Base-by-base conservation (phyloP, 2,113 vertebrate species). In the Ophthalmolycus amberensis region DNA sequence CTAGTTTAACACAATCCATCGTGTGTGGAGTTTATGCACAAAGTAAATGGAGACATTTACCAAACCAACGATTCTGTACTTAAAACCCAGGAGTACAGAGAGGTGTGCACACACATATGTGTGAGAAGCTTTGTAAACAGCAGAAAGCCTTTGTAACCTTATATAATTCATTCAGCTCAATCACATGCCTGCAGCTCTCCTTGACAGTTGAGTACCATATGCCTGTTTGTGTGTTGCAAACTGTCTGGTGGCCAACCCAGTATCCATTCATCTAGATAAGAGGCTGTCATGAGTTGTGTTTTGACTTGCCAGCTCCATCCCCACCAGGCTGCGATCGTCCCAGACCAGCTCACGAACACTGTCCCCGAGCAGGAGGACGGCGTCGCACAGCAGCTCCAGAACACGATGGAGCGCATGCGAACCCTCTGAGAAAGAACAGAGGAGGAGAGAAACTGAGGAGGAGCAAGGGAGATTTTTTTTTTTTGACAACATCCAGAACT, bases 301-400 rank as follows among this genome's bases (percentile, higher is more conserved):
- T 85, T 80, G 82, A 94, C 96, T 97, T 90, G 98, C 98, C 96
- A 98, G 91, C 88, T 97, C 97, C 89, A 95, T 91, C 40, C 96
- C 98, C 94, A 97, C 96, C 89, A 97, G 95, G 90, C 97, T 97
- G 90, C 83, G 90, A 89, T 99, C 97, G 75, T 97, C 96, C 97
- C 98, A 99, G 92, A 98, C 93, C 76, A 96, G 91, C 90, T 96
- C 94, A 72, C 96, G 96, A 88, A 98, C 85, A 4, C 96, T 93
- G 91, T 97, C 95, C 90, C 93, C 90, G 64, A 96, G 93, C 85
- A 99, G 96, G 12, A 92, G 83, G 89, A 95, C 54, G 20, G 95
- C 83, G 79, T 97, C 96, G 59, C 94, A 78, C 64, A 99, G 94
- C 91, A 99, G 93, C 88, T 97, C 97, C 90, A 98, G 94, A 89